Evolutionary conservation across 1,140 invertebrate species (phyloP).

Genomic region (Potamilus streckersoni): DNA sequence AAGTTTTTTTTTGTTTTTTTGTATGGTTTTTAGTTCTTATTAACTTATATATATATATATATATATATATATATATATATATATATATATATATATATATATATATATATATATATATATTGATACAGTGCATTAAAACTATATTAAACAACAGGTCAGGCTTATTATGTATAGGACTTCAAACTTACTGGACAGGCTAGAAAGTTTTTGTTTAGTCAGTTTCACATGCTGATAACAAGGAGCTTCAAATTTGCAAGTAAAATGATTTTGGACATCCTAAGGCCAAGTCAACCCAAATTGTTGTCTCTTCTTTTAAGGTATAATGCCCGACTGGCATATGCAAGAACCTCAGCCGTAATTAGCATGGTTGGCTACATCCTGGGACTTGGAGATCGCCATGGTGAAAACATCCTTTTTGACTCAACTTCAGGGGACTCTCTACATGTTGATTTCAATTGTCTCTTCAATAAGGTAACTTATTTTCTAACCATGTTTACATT

Average conservation of each 20-base stretch:
- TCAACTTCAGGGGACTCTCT: slow-evolving; percentile 90
- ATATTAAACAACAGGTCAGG: too few species aligned
- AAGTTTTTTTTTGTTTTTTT: too few species aligned
- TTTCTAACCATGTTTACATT: not conserved
- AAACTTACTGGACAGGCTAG: not conserved
- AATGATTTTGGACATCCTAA: not conserved
- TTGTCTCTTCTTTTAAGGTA: slow-evolving; percentile 58
- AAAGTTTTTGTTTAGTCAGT: not conserved
- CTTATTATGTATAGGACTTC: too few species aligned
- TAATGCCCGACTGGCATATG: slow-evolving; percentile 84
- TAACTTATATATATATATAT: too few species aligned
- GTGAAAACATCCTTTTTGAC: slow-evolving; percentile 97
- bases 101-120: too few species aligned
- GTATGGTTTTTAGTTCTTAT: too few species aligned
- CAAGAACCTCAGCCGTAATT: slow-evolving; percentile 95
- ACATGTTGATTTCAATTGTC: slow-evolving; percentile 98
- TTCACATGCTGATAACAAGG: not conserved
- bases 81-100: too few species aligned
- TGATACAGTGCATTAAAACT: too few species aligned
- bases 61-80: too few species aligned
- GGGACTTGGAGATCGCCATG: slow-evolving; percentile 96
- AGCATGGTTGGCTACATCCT: slow-evolving; percentile 98
- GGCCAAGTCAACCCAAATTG: not conserved
- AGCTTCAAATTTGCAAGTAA: not conserved
- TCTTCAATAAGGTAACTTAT: slow-evolving; percentile 88